Percentiles rank a stretch among this genome's conserved stretches.
Evolutionary conservation across 37 sponge, comb jelly and placozoan species (phyloP).

Genomic region (Ianthella basta): DNA sequence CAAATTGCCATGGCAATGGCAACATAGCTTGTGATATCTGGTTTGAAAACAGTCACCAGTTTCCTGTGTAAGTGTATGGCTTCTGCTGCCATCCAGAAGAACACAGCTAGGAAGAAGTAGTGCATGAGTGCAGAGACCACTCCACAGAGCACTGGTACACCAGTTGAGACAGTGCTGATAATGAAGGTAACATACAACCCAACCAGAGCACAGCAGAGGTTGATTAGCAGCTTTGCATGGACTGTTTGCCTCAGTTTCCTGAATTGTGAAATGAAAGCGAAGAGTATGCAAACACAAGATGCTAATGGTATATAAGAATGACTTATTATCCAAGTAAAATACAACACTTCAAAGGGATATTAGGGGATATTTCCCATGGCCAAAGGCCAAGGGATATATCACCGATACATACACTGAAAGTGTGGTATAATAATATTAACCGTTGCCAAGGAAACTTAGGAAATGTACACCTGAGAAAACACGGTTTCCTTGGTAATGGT

Average conservation of each 20-base stretch:
- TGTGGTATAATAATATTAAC: no score
- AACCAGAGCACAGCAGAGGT: constrained; percentile 50
- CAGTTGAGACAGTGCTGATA: background rate
- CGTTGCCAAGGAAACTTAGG: no score
- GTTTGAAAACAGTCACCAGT: constrained; percentile 41
- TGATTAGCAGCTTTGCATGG: constrained; percentile 56
- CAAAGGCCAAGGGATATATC: no score
- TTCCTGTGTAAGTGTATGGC: constrained; percentile 56
- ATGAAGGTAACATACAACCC: constrained; percentile 56
- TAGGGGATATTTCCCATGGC: no score
- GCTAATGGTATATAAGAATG: no score
- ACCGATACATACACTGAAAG: no score
- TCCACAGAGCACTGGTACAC: constrained; percentile 23
- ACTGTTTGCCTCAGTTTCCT: constrained; percentile 42
- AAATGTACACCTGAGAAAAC: no score
- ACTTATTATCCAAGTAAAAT: no score
- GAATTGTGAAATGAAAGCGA: background rate
- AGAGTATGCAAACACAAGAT: no score
- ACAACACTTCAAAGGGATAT: no score
- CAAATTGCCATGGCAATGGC: constrained; percentile 30
- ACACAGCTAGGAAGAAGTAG: constrained; percentile 56
- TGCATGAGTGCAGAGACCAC: constrained; percentile 41
- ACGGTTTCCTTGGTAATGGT: no score
- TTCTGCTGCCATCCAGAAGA: constrained; percentile 51
- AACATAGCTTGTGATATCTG: constrained; percentile 7